Base-by-base conservation (phyloP, 2,888 invertebrate genomes). In the Hirtodrosophila confusa region DNA sequence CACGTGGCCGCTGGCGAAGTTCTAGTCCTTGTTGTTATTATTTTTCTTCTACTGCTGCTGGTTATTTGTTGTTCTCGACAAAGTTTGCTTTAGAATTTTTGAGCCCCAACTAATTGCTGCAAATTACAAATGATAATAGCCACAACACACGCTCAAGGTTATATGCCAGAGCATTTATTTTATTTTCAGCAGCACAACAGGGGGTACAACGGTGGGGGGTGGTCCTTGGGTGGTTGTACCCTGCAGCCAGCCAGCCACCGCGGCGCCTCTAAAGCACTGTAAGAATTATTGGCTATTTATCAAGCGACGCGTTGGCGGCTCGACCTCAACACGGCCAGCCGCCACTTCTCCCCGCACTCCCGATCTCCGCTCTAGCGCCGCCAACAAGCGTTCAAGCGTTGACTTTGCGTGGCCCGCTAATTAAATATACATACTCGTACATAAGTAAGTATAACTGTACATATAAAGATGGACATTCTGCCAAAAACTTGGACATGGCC, bases 61-160 rank as follows among this genome's bases (percentile, higher is more conserved):
- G 29, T 78, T 56, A 6, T 6, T 27, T 4, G 27, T 63, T 66
- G 69, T 70, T 74, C 62, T 64, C 78, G 68, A 68, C 72, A 73
- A 88, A 86, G 82, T 88, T 86, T 86, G 86, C 84, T 88, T 86
- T 88, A 78, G 78, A 88, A 86, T 86, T 88, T 86, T 85, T 86
- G 84, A 88, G 86, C 85, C 75, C 71, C 77, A 83, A 80, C 88
- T 86, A 86, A 86, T 86, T 88, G 88, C 86, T 72, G 79, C 83
- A 88, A 88, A 86, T 86, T 85, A 88, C 82, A 70, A 87, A 80
- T 88, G 88, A 86, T 86, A 86, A 86, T 86, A 82, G 86, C 87
- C 88, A 78, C 86, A 88, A 86, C 87, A 80, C 86, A 88, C 86
- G 87, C 85, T 88, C 78, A 84, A 84, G 85, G 87, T 79, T 82